Base-by-base conservation (phyloP, 2,113 vertebrate genomes). In the Oreochromis niloticus region DNA sequence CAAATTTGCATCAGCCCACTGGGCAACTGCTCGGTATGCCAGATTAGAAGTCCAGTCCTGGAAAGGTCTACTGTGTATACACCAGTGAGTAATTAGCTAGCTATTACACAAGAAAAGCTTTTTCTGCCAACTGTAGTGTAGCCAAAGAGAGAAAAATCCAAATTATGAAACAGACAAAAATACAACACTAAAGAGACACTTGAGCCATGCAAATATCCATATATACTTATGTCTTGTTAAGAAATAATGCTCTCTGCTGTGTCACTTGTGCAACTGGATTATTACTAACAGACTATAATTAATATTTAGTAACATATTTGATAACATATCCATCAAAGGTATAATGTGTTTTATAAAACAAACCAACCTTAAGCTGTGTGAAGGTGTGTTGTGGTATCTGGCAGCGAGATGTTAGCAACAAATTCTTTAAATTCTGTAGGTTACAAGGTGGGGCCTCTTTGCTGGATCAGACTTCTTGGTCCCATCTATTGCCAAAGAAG, bases 341-440 rank as follows among this genome's bases (percentile, higher is more conserved):
- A 10, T 34, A 34, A 10, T 61, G 57, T 61, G 57, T 19, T 59
- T 30, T 30, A 30, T 30, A 30, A 30, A 30, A 61, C 30, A 61
- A 61, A 61, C 57, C 57, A 3, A 61, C 57, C 57, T 57, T 57
- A 30, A 57, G 24, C 56, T 2, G 30, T 61, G 57, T 61, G 57
- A 61, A 0, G 57, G 2, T 19, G 57, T 0, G 57, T 61, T 61
- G 57, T 10, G 30, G 57, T 61, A 61, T 34, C 57, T 34, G 57
- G 1, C 57, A 61, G 30, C 2, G 16, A 61, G 57, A 61, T 61
- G 16, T 34, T 34, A 34, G 57, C 57, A 34, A 61, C 8, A 61
- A 34, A 61, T 34, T 61, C 57, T 34, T 63, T 0, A 63, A 12
- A 63, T 63, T 63, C 32, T 63, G 59, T 3, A 12, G 32, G 2